A percentile compares a stretch with the other conserved stretches of the same genome.
These are phyloP conservation scores for Trematocara stigmaticum DNA, from an alignment of 2,113 vertebrate species.

Conservation along the genomic window DNA sequence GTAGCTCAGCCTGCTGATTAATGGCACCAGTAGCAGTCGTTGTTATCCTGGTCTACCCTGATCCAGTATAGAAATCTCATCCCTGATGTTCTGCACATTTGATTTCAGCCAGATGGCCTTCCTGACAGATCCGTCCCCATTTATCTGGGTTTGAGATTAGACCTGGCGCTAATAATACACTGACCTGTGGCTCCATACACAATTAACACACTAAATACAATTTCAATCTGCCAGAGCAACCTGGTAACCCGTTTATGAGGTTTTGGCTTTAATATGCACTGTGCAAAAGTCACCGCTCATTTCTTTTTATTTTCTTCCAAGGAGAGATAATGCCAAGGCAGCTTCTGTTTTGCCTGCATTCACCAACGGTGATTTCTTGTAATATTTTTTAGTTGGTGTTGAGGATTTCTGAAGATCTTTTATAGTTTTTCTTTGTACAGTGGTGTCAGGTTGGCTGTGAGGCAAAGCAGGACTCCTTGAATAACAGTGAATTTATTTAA, in stretches of 20 bases:
- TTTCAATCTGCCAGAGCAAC: background rate
- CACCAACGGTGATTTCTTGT: background rate
- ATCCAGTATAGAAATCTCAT: background rate
- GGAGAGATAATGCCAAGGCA: background rate
- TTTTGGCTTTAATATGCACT: background rate
- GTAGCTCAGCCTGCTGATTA: background rate
- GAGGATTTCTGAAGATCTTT: background rate
- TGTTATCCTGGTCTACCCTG: background rate
- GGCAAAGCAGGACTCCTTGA: background rate
- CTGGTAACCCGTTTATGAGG: rapidly evolving
- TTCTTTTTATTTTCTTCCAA: background rate
- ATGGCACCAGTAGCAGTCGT: background rate
- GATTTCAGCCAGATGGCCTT: background rate
- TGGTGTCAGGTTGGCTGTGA: background rate
- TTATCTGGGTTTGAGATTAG: background rate
- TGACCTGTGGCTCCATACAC: background rate
- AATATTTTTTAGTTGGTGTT: background rate
- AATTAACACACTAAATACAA: background rate
- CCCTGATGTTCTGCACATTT: background rate
- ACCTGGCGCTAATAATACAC: background rate
- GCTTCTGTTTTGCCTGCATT: background rate
- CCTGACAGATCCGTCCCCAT: background rate
- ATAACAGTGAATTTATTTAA: background rate
- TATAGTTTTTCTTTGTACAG: background rate
- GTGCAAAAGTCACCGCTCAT: background rate